Base-by-base conservation (phyloP, 2,888 invertebrate species). In the Polyommatus iphigenia region DNA sequence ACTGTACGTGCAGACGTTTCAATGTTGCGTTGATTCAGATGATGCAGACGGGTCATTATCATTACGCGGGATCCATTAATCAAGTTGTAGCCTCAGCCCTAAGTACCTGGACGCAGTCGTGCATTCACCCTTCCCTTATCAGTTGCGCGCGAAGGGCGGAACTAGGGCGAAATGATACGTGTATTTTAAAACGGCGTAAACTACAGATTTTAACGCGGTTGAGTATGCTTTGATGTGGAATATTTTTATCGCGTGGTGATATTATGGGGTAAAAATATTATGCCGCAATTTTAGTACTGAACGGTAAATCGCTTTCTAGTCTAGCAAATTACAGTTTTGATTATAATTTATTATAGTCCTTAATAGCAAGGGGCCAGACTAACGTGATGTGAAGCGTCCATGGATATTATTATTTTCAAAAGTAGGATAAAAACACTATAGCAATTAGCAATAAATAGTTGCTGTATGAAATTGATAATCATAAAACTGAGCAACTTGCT, bases 41-140 rank as follows among this genome's bases (percentile, higher is more conserved):
- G 92, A 91, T 92, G 88, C 89, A 90, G 88, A 87, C 88, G 87
- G 90, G 90, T 93, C 92, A 93, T 93, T 92, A 93, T 92, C 91
- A 93, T 92, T 93, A 93, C 88, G 89, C 86, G 87, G 89, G 87
- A 91, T 91, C 90, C 92, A 93, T 93, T 93, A 93, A 93, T 93
- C 93, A 93, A 89, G 90, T 89, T 89, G 92, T 88, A 91, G 88
- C 89, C 90, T 89, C 88, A 88, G 87, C 85, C 88, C 88, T 86
- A 87, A 88, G 89, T 91, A 89, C 91, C 90, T 91, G 92, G 89
- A 91, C 91, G 91, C 92, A 91, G 87, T 91, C 91, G 90, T 93
- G 91, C 92, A 91, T 92, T 89, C 91, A 91, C 92, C 91, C 92
- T 91, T 89, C 89, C 86, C 91, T 92, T 93, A 93, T 93, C 93